Evolutionary conservation across 2,797 vertebrate species (phyloP), one percentile per base, ranked within the genome.

Genomic region (Microchirus variegatus): DNA sequence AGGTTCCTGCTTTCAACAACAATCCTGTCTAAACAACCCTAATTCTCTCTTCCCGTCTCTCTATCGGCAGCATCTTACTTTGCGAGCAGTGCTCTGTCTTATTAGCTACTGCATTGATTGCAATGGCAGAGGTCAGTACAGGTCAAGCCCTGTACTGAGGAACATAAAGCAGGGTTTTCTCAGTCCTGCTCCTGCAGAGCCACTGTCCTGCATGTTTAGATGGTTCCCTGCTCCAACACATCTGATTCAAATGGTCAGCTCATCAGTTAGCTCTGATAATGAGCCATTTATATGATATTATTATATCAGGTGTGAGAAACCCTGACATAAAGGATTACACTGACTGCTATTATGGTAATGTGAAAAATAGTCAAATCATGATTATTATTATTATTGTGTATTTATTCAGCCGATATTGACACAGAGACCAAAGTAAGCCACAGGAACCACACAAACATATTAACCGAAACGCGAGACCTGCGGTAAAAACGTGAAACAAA

Each of bases 91-190:
- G 77, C 73, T 82, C 78, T 52, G 47, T 87, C 84, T 82, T 75
- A 82, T 87, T 90, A 84, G 81, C 58, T 46, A 59, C 63, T 63
- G 70, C 77, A 90, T 78, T 84, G 86, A 90, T 84, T 82, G 82
- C 43, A 55, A 55, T 75, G 85, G 85, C 82, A 71, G 69, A 77
- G 84, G 89, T 89, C 73, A 85, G 67, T 38, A 67, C 19, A 41
- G 66, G 77, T 74, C 61, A 54, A 40, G 51, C 55, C 48, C 59
- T 50, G 71, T 43, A 37, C 67, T 0, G 19, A 40, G 42, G 26
- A 67, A 59, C 9, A 11, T 26, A 15, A 38, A 35, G 67, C n/a
- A n/a, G n/a, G n/a, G n/a, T n/a, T n/a, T n/a, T n/a, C n/a, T n/a
- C n/a, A n/a, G n/a, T n/a, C n/a, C n/a, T n/a, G n/a, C n/a, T n/a